phyloP scores from a whole-genome alignment of 2,797 vertebrate genomes.

The Enteromius afrohamiltoni region DNA sequence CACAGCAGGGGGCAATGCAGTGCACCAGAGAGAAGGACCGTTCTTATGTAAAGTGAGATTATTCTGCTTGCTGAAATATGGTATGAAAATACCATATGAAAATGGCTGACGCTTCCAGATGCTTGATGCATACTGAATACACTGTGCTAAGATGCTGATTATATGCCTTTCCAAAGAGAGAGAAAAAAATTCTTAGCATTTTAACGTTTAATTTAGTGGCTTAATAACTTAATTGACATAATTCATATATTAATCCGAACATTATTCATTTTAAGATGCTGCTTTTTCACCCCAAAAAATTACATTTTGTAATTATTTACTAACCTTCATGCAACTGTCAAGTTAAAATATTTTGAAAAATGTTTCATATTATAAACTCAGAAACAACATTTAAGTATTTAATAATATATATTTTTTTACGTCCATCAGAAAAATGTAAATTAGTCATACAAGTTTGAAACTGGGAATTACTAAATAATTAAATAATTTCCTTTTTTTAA shows the following conservation, averaged over 20 bases:
- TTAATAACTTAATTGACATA: not conserved
- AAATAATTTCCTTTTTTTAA: too few species aligned
- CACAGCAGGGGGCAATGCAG: constrained; percentile 78
- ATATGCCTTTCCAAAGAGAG: not conserved
- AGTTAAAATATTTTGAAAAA: not conserved
- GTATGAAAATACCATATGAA: constrained; percentile 70
- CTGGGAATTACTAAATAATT: not conserved
- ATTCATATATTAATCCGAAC: not conserved
- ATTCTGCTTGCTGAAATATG: constrained; percentile 76
- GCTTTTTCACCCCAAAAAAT: not conserved
- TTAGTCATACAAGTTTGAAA: too few species aligned
- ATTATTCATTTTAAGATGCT: not conserved
- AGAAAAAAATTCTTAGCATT: not conserved
- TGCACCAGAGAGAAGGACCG: constrained; percentile 71
- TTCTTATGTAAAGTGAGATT: constrained; percentile 80
- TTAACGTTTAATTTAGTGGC: not conserved
- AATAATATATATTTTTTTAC: not conserved
- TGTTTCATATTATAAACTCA: not conserved
- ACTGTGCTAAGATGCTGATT: constrained; percentile 68
- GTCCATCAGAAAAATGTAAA: too few species aligned
- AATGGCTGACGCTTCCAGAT: constrained; percentile 74
- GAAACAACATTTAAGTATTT: not conserved
- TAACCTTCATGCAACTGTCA: not conserved
- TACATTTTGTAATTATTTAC: not conserved
- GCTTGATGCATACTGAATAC: constrained; percentile 76